Evolutionary conservation across 2,113 vertebrate species (phyloP).

Genomic region (Aspidoscelis tigris): DNA sequence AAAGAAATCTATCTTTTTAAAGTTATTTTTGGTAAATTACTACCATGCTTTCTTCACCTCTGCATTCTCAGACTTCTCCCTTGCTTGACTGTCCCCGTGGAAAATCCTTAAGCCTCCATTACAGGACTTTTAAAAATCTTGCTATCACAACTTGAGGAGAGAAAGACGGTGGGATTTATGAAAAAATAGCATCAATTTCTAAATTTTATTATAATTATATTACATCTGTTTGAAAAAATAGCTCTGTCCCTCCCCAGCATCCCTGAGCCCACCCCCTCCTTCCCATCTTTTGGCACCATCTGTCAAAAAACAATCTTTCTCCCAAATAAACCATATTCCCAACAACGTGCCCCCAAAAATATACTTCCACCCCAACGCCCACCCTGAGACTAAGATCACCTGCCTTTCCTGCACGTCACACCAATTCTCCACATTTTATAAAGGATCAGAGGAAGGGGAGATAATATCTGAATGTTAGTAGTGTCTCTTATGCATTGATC

Average conservation of each 20-base stretch:
- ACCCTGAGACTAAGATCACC: constrained; percentile 38
- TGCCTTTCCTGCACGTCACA: neutral
- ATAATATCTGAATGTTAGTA: neutral
- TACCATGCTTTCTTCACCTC: neutral
- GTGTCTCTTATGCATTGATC: neutral
- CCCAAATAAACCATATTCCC: neutral
- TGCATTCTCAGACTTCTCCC: neutral
- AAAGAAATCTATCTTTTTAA: constrained; percentile 16
- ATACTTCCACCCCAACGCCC: neutral
- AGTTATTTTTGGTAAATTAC: constrained; percentile 1
- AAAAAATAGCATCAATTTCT: constrained; percentile 43
- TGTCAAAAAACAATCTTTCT: constrained; percentile 11
- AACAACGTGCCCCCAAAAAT: neutral
- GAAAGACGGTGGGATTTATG: constrained; percentile 3
- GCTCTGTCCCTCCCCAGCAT: constrained; percentile 17
- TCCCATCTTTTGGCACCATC: constrained; percentile 1
- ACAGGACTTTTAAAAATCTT: constrained; percentile 22
- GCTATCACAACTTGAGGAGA: constrained; percentile 10
- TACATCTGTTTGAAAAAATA: constrained; percentile 51
- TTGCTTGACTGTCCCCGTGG: constrained; percentile 8
- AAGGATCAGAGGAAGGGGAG: neutral
- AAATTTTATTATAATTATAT: constrained; percentile 37
- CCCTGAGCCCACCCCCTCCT: constrained; percentile 10
- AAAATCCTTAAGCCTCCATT: constrained; percentile 30
- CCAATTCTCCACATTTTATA: neutral